These are phyloP conservation scores for Sebastes iracundus DNA, from an alignment of 2,797 vertebrate species.

Conservation along the genomic window DNA sequence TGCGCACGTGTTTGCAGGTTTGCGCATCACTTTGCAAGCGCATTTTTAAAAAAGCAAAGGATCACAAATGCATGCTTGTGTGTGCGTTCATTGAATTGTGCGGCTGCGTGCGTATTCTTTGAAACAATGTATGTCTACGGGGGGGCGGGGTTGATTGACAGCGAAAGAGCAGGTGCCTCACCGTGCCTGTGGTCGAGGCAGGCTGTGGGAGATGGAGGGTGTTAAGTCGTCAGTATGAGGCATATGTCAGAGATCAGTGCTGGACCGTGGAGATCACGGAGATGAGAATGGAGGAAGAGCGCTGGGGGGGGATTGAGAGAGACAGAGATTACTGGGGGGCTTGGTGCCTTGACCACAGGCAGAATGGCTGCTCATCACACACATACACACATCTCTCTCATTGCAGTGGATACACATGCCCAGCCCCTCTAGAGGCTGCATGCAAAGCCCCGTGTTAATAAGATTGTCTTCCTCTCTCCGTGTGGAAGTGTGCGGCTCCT, in stretches of 20 bases:
- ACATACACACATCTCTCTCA: constrained; percentile 17
- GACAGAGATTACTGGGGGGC: constrained; percentile 61
- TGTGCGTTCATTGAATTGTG: constrained; percentile 39
- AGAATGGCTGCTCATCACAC: constrained; percentile 40
- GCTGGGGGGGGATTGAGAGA: constrained; percentile 28
- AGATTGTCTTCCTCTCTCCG: constrained; percentile 51
- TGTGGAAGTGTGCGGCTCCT: constrained; percentile 37
- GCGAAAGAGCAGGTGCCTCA: constrained; percentile 30
- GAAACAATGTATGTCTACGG: constrained; percentile 13
- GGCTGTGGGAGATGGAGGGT: constrained; percentile 57
- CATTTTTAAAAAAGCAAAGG: constrained; percentile 16
- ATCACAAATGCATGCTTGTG: constrained; percentile 2
- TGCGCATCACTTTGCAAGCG: constrained; percentile 6
- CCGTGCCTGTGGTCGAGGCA: constrained; percentile 57
- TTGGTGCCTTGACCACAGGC: constrained; percentile 55
- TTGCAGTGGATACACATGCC: constrained; percentile 9
- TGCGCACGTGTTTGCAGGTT: constrained; percentile 9
- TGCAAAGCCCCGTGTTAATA: constrained; percentile 52
- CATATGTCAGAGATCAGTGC: constrained; percentile 75
- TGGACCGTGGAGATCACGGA: constrained; percentile 58
- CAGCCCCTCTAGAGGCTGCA: constrained; percentile 26
- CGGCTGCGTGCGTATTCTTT: constrained; percentile 10
- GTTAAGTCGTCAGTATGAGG: constrained; percentile 78
- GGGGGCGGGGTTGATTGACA: constrained; percentile 50
- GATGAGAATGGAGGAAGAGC: constrained; percentile 51